phyloP scores from a whole-genome alignment of 2,888 invertebrate genomes.

The Bimastos eiseni region DNA sequence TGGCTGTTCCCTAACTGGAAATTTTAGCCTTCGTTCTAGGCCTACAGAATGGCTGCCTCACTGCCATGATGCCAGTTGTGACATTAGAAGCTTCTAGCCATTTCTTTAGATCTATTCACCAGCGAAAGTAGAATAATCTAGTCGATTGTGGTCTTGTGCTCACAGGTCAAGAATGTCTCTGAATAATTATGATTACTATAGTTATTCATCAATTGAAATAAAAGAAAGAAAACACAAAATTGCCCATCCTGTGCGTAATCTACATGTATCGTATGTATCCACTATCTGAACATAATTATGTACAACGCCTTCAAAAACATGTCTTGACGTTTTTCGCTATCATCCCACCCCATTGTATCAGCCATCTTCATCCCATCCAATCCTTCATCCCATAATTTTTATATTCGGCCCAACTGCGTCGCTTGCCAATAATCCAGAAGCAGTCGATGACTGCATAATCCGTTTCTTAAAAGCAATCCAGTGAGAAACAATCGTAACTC shows the following conservation, averaged over 20 bases:
- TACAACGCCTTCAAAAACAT: not conserved
- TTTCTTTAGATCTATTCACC: too few relatives aligned
- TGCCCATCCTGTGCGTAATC: not conserved
- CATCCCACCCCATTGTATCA: not conserved
- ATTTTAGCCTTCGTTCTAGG: too few relatives aligned
- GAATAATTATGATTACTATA: too few relatives aligned
- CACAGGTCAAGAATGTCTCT: too few relatives aligned
- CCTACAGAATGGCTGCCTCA: too few relatives aligned
- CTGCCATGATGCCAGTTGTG: too few relatives aligned
- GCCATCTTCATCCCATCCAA: not conserved
- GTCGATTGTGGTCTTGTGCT: too few relatives aligned
- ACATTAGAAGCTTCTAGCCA: too few relatives aligned
- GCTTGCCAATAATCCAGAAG: not conserved
- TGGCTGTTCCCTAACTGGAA: too few relatives aligned
- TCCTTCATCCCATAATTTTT: not conserved
- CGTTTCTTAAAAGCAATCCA: not conserved
- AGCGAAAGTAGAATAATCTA: too few relatives aligned
- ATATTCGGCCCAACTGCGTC: not conserved
- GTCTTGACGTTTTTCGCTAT: not conserved
- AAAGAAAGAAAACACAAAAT: too few relatives aligned
- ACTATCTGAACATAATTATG: not conserved
- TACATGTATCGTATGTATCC: not conserved
- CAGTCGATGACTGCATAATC: not conserved
- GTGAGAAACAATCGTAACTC: not conserved
- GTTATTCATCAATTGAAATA: too few relatives aligned